Evolutionary conservation across 2,797 vertebrate genomes (phyloP).

Genomic region (Muscicapa striata): DNA sequence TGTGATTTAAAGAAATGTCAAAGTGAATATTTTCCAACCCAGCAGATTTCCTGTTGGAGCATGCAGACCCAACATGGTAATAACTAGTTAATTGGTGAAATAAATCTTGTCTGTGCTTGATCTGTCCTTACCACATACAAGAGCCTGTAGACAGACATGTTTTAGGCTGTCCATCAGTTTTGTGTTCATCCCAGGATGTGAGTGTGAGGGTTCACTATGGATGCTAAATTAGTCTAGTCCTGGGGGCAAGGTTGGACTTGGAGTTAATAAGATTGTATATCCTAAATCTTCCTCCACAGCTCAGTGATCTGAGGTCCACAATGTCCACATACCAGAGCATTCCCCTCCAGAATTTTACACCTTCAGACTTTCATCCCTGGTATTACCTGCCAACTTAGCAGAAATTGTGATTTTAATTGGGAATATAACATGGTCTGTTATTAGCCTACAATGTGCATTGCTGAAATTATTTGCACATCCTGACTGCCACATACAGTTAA

Average conservation of each 20-base stretch:
- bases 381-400: neutral
- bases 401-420: constrained; percentile 9
- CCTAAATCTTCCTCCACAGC: neutral
- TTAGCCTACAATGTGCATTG: neutral
- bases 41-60: neutral
- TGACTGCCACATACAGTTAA: neutral
- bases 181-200: neutral
- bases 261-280: neutral
- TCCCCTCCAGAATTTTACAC: neutral
- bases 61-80: neutral
- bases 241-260: neutral
- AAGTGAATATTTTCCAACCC: constrained; percentile 4
- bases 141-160: neutral
- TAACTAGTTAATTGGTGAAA: neutral
- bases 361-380: neutral
- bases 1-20: neutral
- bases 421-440: neutral
- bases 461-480: constrained; percentile 15
- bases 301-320: neutral
- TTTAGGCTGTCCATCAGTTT: neutral
- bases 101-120: neutral
- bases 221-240: neutral
- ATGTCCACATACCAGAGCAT: neutral
- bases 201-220: neutral
- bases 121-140: neutral